These are phyloP conservation scores for Uropetala carovei DNA, from an alignment of 2,888 invertebrate species.

Conservation along the genomic window DNA sequence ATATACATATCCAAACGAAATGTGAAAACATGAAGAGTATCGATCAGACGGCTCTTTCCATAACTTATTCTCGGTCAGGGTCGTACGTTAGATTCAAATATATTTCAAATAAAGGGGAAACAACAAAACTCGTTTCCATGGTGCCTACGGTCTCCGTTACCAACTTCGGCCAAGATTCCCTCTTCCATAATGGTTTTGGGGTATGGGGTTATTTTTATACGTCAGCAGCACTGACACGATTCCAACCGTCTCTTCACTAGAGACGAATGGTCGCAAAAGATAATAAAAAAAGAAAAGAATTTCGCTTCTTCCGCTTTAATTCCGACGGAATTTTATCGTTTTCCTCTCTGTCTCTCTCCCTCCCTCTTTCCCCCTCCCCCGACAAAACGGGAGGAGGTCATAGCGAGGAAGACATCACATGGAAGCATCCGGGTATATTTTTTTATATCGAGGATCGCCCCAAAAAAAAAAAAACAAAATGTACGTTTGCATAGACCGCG, in stretches of 20 bases:
- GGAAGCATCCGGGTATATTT: no score
- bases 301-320: background rate
- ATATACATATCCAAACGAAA: no score
- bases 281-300: background rate
- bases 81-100: background rate
- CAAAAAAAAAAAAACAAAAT: no score
- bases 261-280: background rate
- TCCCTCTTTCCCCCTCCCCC: background rate
- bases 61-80: conserved; percentile 3
- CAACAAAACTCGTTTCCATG: background rate
- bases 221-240: background rate
- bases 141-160: background rate
- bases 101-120: conserved; percentile 11
- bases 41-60: background rate
- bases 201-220: background rate
- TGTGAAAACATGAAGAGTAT: background rate
- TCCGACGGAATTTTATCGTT: background rate
- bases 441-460: no score
- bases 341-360: background rate
- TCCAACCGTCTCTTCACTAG: background rate
- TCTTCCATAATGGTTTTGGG: background rate
- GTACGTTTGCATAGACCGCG: no score
- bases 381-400: no score
- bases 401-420: no score
- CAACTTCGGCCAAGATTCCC: conserved; percentile 10